Percentiles rank a stretch among this genome's conserved stretches.
Conservation (phyloP, 64 coral and sea anemone species). For the Orbicella faveolata region DNA sequence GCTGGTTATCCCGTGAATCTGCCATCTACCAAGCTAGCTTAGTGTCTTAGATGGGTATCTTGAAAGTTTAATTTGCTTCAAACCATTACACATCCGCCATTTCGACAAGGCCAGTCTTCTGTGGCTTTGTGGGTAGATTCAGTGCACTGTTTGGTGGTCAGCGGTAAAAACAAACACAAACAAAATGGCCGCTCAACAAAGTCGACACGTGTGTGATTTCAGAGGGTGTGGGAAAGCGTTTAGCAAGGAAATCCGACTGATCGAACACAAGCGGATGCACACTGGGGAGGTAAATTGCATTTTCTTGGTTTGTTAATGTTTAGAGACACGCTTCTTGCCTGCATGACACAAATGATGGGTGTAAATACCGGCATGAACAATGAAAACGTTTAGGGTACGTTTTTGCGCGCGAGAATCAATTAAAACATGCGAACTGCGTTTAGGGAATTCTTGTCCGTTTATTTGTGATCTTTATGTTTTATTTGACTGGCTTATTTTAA, state of each 20-base stretch:
- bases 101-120: not conserved
- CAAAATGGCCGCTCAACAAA: conserved; percentile 48
- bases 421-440: not conserved
- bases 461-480: too few species aligned
- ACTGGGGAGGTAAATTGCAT: conserved; percentile 50
- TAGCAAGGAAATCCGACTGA: conserved; percentile 19
- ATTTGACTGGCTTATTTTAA: too few species aligned
- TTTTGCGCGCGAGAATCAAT: not conserved
- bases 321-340: not conserved
- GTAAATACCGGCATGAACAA: not conserved
- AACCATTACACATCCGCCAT: not conserved
- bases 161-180: conserved; percentile 13
- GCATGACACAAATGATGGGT: not conserved
- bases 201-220: conserved; percentile 11
- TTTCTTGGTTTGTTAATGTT: not conserved
- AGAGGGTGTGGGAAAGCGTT: conserved; percentile 40
- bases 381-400: conserved; percentile 1
- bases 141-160: not conserved
- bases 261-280: conserved; percentile 54
- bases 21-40: not conserved
- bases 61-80: too few species aligned
- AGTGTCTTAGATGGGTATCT: too few species aligned
- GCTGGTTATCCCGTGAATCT: not conserved
- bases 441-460: too few species aligned
- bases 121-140: not conserved